Percentiles rank a stretch among this genome's conserved stretches.
Evolutionary conservation across 64 coral and sea anemone species (phyloP).

Genomic region (Montipora efflorescens): DNA sequence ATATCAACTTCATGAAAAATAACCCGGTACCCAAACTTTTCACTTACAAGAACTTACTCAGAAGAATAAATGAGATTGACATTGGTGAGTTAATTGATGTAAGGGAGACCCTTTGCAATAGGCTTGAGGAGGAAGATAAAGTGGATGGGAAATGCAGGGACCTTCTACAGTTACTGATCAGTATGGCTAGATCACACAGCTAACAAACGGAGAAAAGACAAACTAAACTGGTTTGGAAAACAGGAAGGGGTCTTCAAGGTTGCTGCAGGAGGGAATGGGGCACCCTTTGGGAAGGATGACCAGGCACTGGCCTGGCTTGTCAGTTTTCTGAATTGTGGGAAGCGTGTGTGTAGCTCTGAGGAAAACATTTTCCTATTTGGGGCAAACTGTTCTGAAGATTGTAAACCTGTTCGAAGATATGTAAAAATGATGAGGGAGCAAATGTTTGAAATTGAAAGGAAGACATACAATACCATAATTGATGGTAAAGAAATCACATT

Average conservation of each 20-base stretch:
- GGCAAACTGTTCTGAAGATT: constrained; percentile 51
- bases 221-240: no score
- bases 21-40: no score
- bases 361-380: constrained; percentile 47
- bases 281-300: constrained; percentile 55
- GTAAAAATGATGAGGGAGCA: background rate
- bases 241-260: no score
- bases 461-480: background rate
- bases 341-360: constrained; percentile 28
- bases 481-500: constrained; percentile 13
- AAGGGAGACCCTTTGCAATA: background rate
- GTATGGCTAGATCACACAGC: no score
- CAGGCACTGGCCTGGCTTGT: constrained; percentile 43
- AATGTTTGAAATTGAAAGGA: constrained; percentile 32
- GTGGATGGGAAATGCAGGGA: background rate
- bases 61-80: constrained; percentile 3
- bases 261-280: background rate
- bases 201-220: no score
- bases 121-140: background rate
- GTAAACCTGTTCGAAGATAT: constrained; percentile 57
- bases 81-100: constrained; percentile 25
- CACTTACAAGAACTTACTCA: no score
- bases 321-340: constrained; percentile 46
- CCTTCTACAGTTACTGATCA: background rate
- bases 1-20: no score